Conservation (phyloP, 2,113 vertebrate genomes). For the Steatornis caripensis region DNA sequence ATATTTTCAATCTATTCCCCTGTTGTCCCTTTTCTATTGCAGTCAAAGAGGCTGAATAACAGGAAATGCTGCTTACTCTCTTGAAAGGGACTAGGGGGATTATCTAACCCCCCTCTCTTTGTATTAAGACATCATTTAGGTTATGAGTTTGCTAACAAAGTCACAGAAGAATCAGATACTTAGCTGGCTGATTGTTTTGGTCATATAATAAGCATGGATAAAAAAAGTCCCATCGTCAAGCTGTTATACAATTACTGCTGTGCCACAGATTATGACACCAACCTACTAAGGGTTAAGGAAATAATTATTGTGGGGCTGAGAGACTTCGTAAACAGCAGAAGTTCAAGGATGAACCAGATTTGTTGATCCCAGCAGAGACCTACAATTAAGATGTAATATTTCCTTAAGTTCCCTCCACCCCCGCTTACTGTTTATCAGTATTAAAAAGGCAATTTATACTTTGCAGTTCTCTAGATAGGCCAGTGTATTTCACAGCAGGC, state of each 20-base stretch:
- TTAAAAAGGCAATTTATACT: constrained; percentile 60
- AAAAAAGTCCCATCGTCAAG: neutral
- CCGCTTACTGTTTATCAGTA: constrained; percentile 33
- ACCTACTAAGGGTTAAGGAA: constrained; percentile 42
- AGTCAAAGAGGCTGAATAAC: neutral
- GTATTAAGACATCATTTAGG: neutral
- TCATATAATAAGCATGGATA: neutral
- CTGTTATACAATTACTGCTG: neutral
- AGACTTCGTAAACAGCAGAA: constrained; percentile 45
- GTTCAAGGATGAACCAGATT: constrained; percentile 51
- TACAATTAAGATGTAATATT: constrained; percentile 64
- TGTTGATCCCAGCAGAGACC: constrained; percentile 54
- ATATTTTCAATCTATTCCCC: neutral
- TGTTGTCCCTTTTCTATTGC: neutral
- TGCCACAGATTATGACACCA: neutral
- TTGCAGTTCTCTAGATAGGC: neutral
- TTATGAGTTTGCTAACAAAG: neutral
- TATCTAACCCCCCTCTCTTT: neutral
- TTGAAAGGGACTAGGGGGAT: neutral
- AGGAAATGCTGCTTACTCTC: neutral
- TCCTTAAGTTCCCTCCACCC: neutral
- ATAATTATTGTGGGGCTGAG: constrained; percentile 22
- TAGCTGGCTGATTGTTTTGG: neutral
- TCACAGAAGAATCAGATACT: neutral
- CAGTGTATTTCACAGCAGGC: constrained; percentile 39